phyloP scores from a whole-genome alignment of 2,797 vertebrate genomes.

The Rhinatrema bivittatum region DNA sequence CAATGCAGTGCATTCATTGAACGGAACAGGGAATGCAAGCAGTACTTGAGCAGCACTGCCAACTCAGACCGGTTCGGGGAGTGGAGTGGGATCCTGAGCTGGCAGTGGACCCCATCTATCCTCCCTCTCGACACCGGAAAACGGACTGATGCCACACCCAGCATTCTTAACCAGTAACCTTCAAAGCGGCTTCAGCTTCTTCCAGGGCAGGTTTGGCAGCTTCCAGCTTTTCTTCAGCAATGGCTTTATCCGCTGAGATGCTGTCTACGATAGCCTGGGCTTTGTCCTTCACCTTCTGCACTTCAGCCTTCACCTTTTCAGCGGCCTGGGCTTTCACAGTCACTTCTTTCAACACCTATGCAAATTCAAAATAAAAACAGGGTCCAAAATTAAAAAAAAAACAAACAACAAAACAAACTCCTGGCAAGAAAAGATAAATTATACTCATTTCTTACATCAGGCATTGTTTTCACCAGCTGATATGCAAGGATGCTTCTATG shows the following conservation, averaged over 20 bases:
- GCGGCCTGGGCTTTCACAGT: constrained; percentile 90
- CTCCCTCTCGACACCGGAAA: no score
- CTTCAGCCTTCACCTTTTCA: constrained; percentile 84
- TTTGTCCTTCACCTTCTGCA: constrained; percentile 96
- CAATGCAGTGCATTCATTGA: no score
- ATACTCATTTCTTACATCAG: no score
- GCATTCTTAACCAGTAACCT: no score
- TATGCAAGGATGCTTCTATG: no score
- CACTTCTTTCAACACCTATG: constrained; percentile 88
- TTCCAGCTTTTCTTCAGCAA: constrained; percentile 83
- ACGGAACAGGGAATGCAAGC: no score
- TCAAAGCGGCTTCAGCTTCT: constrained; percentile 84
- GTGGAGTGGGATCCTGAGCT: no score
- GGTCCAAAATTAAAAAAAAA: not conserved
- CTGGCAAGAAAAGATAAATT: not conserved
- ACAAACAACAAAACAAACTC: not conserved
- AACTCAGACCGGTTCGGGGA: no score
- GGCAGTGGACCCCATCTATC: no score
- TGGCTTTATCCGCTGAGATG: constrained; percentile 86
- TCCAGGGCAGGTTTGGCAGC: constrained; percentile 81
- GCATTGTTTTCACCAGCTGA: no score
- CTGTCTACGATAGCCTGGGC: constrained; percentile 87
- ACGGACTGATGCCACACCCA: no score
- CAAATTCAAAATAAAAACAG: constrained; percentile 4
- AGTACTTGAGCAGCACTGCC: no score